Percentiles rank a stretch among this genome's conserved stretches.
Conservation (phyloP, 2,113 vertebrate genomes). For the Amphilophus citrinellus region DNA sequence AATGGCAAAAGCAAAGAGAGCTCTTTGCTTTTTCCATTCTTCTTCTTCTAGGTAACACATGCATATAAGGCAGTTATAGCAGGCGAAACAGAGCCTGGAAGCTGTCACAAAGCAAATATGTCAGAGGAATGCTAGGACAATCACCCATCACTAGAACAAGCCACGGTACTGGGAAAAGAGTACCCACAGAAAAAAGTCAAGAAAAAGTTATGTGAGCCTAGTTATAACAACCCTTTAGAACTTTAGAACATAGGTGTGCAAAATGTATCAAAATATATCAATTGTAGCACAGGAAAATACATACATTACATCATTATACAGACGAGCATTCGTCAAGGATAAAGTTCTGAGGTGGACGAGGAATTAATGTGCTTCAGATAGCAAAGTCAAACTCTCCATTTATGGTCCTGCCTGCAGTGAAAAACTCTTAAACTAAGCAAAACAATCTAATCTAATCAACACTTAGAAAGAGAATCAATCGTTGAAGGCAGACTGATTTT, state of each 20-base stretch:
- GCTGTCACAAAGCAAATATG: background rate
- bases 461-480: constrained; percentile 7
- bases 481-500: background rate
- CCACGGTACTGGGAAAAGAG: too few species aligned
- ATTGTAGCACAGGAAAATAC: background rate
- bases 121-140: background rate
- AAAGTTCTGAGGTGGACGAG: constrained; percentile 19
- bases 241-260: background rate
- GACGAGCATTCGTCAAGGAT: constrained; percentile 35
- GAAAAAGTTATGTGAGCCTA: background rate
- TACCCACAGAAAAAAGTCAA: background rate
- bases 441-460: constrained; percentile 46
- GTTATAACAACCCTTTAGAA: background rate
- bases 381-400: constrained; percentile 23
- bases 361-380: constrained; percentile 11
- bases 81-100: background rate
- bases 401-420: constrained; percentile 21
- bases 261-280: background rate
- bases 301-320: constrained; percentile 7
- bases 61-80: background rate
- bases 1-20: background rate
- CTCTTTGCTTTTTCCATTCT: background rate
- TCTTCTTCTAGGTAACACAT: background rate
- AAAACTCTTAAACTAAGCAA: background rate
- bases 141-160: too few species aligned